phyloP scores from a whole-genome alignment of 2,797 vertebrate species.

The Adrianichthys oophorus region DNA sequence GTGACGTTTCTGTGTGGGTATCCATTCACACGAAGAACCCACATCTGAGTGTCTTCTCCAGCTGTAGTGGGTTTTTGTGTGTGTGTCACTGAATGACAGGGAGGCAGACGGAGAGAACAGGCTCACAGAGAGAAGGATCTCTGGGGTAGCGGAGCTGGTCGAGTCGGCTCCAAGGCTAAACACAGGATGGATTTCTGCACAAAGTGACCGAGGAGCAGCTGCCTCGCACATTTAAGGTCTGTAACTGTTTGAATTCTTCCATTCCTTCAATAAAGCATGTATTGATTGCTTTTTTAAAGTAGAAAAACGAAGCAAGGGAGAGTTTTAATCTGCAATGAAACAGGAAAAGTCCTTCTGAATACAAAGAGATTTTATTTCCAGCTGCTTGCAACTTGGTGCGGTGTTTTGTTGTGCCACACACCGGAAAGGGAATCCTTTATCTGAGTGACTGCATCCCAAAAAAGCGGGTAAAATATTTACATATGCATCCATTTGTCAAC shows the following conservation, averaged over 20 bases:
- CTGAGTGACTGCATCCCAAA: neutral
- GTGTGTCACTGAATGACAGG: conserved; percentile 44
- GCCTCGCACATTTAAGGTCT: conserved; percentile 51
- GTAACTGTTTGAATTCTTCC: conserved; percentile 31
- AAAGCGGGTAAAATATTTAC: conserved; percentile 10
- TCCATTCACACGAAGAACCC: conserved; percentile 32
- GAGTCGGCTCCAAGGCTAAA: conserved; percentile 47
- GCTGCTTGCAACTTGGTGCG: conserved; percentile 7
- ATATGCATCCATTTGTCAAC: conserved; percentile 10
- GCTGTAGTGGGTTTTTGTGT: conserved; percentile 17
- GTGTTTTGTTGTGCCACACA: neutral
- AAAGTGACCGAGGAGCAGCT: conserved; percentile 42
- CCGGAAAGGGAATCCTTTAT: neutral
- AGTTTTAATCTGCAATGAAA: conserved; percentile 17
- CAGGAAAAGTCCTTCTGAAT: conserved; percentile 8
- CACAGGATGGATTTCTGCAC: conserved; percentile 62
- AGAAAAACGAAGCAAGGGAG: neutral
- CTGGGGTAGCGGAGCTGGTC: conserved; percentile 54
- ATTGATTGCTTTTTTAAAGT: conserved; percentile 5
- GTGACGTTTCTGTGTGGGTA: conserved; percentile 18
- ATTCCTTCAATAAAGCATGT: neutral
- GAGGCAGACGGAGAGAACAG: conserved; percentile 12
- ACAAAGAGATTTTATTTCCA: conserved; percentile 12
- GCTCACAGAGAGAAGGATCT: conserved; percentile 41
- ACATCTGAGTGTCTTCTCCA: conserved; percentile 30